Evolutionary conservation across 2,113 vertebrate genomes (phyloP).

Genomic region (Ceyx margarethae): DNA sequence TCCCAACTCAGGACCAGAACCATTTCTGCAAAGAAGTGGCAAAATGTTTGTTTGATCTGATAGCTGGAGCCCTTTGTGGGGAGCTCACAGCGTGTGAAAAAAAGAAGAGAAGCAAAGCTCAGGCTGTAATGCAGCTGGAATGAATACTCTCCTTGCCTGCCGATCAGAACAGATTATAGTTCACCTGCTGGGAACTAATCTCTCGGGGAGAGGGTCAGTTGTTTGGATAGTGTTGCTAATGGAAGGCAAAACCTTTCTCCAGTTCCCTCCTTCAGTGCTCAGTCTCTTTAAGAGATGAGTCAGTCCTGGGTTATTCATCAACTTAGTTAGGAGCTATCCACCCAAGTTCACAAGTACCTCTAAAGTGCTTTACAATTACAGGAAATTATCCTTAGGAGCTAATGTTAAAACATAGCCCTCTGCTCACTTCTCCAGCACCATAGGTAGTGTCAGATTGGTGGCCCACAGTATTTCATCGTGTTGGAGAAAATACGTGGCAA

Average conservation of each 20-base stretch:
- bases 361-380: slow-evolving; percentile 50
- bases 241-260: slow-evolving; percentile 57
- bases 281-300: slow-evolving; percentile 16
- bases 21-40: slow-evolving; percentile 21
- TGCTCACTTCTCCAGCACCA: background rate
- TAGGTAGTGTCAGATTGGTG: background rate
- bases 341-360: slow-evolving; percentile 48
- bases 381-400: slow-evolving; percentile 27
- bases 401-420: slow-evolving; percentile 28
- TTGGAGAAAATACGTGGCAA: background rate
- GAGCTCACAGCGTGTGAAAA: background rate
- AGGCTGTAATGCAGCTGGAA: slow-evolving; percentile 24
- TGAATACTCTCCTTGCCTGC: slow-evolving; percentile 47
- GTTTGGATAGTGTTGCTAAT: slow-evolving; percentile 64
- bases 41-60: slow-evolving; percentile 62
- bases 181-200: slow-evolving; percentile 65
- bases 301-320: slow-evolving; percentile 48
- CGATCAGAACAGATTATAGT: slow-evolving; percentile 35
- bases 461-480: background rate
- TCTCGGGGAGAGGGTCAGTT: slow-evolving; percentile 50
- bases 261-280: slow-evolving; percentile 11
- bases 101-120: slow-evolving; percentile 29
- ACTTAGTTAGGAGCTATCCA: slow-evolving; percentile 24
- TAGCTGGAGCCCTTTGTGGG: slow-evolving; percentile 5
- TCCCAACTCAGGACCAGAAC: background rate